A percentile compares a stretch with the other conserved stretches of the same genome.
phyloP scores from a whole-genome alignment of 2,888 invertebrate species.

The Choreutis nemorana region DNA sequence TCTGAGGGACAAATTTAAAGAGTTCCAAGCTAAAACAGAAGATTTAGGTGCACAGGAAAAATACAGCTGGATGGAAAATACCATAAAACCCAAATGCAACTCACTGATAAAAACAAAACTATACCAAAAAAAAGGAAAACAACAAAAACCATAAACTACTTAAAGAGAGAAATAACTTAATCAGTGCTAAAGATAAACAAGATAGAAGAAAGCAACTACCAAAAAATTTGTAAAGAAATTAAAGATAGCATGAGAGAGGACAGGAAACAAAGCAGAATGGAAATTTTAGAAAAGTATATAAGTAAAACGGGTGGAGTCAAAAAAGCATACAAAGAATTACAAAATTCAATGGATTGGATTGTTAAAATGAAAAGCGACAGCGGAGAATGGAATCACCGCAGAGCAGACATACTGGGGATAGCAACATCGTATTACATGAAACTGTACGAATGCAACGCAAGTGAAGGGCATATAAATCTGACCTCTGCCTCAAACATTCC shows the following conservation, averaged over 20 bases:
- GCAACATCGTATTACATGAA: slow-evolving; percentile 10
- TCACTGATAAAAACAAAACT: neutral
- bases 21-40: slow-evolving; percentile 8
- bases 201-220: slow-evolving; percentile 11
- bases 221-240: slow-evolving; percentile 16
- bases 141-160: slow-evolving; percentile 8
- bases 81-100: slow-evolving; percentile 6
- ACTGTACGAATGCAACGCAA: slow-evolving; percentile 6
- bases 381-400: slow-evolving; percentile 5
- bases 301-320: slow-evolving; percentile 10
- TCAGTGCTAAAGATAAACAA: slow-evolving; percentile 9
- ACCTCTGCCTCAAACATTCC: neutral
- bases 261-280: slow-evolving; percentile 11
- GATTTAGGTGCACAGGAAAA: slow-evolving; percentile 10
- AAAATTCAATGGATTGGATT: slow-evolving; percentile 12
- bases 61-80: slow-evolving; percentile 10
- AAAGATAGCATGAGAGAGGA: slow-evolving; percentile 15
- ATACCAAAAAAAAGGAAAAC: slow-evolving; percentile 4
- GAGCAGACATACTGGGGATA: slow-evolving; percentile 6
- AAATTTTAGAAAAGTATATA: slow-evolving; percentile 12
- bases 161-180: slow-evolving; percentile 8
- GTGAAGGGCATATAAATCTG: slow-evolving; percentile 5
- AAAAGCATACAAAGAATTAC: slow-evolving; percentile 13
- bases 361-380: slow-evolving; percentile 9
- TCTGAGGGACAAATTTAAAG: slow-evolving; percentile 6